Evolutionary conservation across 1,140 invertebrate genomes (phyloP).

Genomic region (Brachionus paranguensis): DNA sequence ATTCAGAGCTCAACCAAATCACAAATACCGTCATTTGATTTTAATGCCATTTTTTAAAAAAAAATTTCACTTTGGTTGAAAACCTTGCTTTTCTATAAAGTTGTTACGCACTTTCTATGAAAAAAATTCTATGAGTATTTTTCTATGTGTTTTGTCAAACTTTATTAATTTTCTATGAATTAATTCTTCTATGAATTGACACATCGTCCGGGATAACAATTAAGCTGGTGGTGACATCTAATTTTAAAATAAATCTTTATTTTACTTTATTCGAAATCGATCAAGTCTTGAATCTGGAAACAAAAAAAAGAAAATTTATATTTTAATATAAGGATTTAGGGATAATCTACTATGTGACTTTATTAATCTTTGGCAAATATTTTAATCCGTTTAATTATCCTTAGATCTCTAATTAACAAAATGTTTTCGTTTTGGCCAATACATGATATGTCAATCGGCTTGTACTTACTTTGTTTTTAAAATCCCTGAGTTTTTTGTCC

Average conservation of each 20-base stretch:
- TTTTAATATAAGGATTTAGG: not conserved
- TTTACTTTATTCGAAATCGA: not conserved
- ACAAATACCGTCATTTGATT: too few species aligned
- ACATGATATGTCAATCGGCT: slow-evolving; percentile 14
- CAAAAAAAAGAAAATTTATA: not conserved
- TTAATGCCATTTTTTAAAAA: too few species aligned
- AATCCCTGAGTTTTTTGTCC: not conserved
- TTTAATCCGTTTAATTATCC: slow-evolving; percentile 23
- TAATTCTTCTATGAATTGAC: too few species aligned
- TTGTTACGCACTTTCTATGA: too few species aligned
- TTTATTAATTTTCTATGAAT: too few species aligned
- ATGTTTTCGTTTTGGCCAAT: not conserved
- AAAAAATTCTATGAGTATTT: too few species aligned
- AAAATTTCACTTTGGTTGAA: too few species aligned
- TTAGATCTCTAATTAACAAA: not conserved
- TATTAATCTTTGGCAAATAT: not conserved
- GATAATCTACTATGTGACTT: not conserved
- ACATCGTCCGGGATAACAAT: not conserved
- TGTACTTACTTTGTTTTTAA: slow-evolving; percentile 7
- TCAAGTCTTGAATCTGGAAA: slow-evolving; percentile 3
- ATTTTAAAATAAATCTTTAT: not conserved
- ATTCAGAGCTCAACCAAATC: too few species aligned
- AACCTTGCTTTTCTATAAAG: too few species aligned
- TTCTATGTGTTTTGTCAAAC: too few species aligned
- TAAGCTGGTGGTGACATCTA: not conserved